Evolutionary conservation across 2,888 invertebrate genomes (phyloP), one percentile per base, ranked within the genome.

Genomic region (Leptinotarsa tumamoca): DNA sequence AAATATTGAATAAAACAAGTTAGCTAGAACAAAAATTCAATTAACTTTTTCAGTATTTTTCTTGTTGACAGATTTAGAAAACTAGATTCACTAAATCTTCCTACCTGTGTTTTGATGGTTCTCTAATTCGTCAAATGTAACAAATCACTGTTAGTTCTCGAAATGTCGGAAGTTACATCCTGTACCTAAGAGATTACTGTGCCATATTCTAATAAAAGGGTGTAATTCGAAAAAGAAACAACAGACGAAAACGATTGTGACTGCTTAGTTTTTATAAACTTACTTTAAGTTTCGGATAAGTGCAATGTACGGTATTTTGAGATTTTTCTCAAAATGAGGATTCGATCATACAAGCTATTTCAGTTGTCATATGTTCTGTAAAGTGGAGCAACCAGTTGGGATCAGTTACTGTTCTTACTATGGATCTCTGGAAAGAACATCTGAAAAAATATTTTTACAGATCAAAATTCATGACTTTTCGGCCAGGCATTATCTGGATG

Each of bases 211-310:
- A 77, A 75, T 72, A 61, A 68, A 77, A 43, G 80, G 80, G 77
- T 74, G 74, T 56, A 79, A 77, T 81, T 81, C 80, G 79, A 76
- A 79, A 76, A 79, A 63, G 43, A 17, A 72, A 74, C 78, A 78
- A 79, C 78, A 75, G 82, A 78, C 74, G 69, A 71, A 74, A 81
- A 76, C 79, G 77, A 82, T 81, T 83, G 78, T 84, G 87, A 87
- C 88, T 88, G 88, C 86, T 86, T 87, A 87, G 85, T 82, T 85
- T 86, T 86, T 84, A 86, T 85, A 79, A 79, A 83, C 82, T 79
- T 83, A 83, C 82, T 75, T 83, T 85, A 84, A 82, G 80, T 84
- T 84, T 86, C 87, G 87, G 87, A 87, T 87, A 88, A 88, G 89
- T 89, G 89, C 89, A 89, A 89, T 89, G 86, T 88, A 83, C 85